phyloP scores from a whole-genome alignment of 2,797 vertebrate species.

The Spinus olivaceus region DNA sequence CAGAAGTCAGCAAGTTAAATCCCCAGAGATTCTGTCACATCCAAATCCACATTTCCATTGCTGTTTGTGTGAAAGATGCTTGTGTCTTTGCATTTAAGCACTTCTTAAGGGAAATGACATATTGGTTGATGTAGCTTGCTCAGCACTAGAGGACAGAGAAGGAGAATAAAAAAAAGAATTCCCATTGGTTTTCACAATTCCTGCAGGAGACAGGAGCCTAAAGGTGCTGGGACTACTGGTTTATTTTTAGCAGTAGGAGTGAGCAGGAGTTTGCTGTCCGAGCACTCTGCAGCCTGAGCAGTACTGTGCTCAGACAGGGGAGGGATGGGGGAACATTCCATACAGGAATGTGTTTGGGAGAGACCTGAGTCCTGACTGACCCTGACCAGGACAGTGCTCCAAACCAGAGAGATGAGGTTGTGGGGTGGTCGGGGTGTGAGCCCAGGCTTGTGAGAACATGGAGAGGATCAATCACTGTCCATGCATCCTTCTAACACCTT shows the following conservation, averaged over 20 bases:
- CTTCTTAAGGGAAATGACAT: background rate
- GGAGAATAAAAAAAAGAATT: background rate
- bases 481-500: background rate
- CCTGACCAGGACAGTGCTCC: background rate
- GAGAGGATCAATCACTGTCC: rapidly evolving
- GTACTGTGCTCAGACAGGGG: background rate
- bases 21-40: background rate
- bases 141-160: background rate
- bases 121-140: background rate
- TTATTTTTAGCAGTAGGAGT: background rate
- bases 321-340: background rate
- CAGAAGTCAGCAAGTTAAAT: background rate
- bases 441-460: background rate
- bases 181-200: background rate
- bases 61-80: background rate
- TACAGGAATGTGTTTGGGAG: background rate
- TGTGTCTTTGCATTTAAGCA: background rate
- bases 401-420: background rate
- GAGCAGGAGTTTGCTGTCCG: background rate
- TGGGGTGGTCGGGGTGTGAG: background rate
- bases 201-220: background rate
- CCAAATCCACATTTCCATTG: background rate
- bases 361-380: background rate
- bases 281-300: background rate
- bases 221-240: background rate